Evolutionary conservation across 2,888 invertebrate genomes (phyloP).

Genomic region (Mesorhabditis spiculigera): DNA sequence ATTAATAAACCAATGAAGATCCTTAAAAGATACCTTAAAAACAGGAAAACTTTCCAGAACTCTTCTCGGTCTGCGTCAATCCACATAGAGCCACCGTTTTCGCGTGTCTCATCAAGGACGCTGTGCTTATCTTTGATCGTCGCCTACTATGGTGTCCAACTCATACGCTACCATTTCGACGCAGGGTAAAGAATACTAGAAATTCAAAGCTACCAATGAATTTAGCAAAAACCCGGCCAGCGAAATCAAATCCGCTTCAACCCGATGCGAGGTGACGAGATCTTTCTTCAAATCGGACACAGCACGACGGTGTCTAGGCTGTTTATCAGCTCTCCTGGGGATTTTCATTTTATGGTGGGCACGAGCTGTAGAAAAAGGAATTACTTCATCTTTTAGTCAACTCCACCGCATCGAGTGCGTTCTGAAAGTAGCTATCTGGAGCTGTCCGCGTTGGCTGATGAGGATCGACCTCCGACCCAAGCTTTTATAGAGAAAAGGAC

Average conservation of each 20-base stretch:
- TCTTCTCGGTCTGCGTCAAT: background rate
- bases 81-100: background rate
- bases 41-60: background rate
- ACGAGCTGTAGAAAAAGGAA: too few species aligned
- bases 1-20: background rate
- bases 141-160: background rate
- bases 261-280: constrained; percentile 3
- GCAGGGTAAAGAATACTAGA: background rate
- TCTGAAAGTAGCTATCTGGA: background rate
- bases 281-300: background rate
- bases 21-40: background rate
- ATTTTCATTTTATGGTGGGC: background rate
- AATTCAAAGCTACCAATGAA: too few species aligned
- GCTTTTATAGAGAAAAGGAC: background rate
- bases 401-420: background rate
- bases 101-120: background rate
- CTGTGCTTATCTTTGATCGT: background rate
- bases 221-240: too few species aligned
- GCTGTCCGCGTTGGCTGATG: background rate
- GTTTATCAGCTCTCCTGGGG: background rate
- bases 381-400: background rate
- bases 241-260: background rate
- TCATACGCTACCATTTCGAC: background rate
- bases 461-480: background rate
- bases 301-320: background rate